Conservation (phyloP, 2,888 invertebrate species). For the Epiblema foenella region DNA sequence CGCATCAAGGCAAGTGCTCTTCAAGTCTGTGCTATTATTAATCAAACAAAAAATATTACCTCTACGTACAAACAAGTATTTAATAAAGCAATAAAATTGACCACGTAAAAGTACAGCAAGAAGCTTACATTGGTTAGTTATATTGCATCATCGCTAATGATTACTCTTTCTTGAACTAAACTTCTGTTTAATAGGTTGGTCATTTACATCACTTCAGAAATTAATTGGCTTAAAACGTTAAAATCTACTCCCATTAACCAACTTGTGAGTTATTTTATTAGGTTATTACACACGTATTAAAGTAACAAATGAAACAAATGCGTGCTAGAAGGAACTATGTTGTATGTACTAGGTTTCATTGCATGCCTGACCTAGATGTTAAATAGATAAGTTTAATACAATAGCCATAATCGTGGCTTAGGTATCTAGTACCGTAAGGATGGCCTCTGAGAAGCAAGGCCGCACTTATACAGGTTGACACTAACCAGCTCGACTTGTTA, state of each 20-base stretch:
- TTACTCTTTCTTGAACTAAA: too few relatives aligned
- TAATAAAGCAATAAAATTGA: too few relatives aligned
- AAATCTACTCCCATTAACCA: too few relatives aligned
- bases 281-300: too few relatives aligned
- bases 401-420: conserved; percentile 54
- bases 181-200: too few relatives aligned
- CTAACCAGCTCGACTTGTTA: conserved; percentile 55
- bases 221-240: too few relatives aligned
- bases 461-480: conserved; percentile 38
- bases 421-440: conserved; percentile 68
- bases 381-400: conserved; percentile 43
- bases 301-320: background rate
- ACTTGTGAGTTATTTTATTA: too few relatives aligned
- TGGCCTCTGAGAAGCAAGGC: conserved; percentile 52
- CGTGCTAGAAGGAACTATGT: background rate
- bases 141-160: too few relatives aligned
- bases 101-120: too few relatives aligned
- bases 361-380: conserved; percentile 40
- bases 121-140: too few relatives aligned
- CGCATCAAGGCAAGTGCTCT: conserved; percentile 53
- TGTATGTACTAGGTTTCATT: conserved; percentile 15
- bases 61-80: background rate
- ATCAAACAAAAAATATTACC: conserved; percentile 7
- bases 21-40: conserved; percentile 26
- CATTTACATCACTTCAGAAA: too few relatives aligned